Base-by-base conservation (phyloP, 2,888 invertebrate genomes). In the Mythimna pallens region DNA sequence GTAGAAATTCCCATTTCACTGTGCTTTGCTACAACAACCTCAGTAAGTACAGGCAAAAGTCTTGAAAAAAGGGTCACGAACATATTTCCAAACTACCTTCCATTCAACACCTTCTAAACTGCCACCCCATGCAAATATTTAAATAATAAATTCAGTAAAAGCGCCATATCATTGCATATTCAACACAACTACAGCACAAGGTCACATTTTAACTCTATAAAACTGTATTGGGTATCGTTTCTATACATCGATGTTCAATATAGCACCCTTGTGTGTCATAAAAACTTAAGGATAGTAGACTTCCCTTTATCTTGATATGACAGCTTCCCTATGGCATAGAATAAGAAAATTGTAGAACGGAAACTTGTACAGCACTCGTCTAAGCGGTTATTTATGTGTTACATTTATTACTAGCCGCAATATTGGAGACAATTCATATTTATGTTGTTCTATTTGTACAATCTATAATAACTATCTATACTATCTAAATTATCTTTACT, bases 181-280 rank as follows among this genome's bases (percentile, higher is more conserved):
- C 84, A 84, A 65, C 69, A 63, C 59, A 65, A 81, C 74, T 76
- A 65, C 66, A 55, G 20, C 22, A 67, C 70, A 77, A 86, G 82
- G 86, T 86, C 73, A 79, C 83, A 78, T 79, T 83, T 74, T 73
- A 66, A 70, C 68, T 68, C 78, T 66, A 83, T 86, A 86, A 86
- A 86, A 86, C 66, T 76, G 76, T 86, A 85, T 82, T 78, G 85
- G 78, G 68, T 74, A 73, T 43, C 36, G 57, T 73, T 76, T 69
- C 65, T 81, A 78, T 79, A 75, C 65, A 64, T 73, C 76, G 63
- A 80, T 78, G 70, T 82, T 71, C 40, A 59, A 36, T 47, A 78
- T 82, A 65, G 74, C 73, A 70, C 86, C 82, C 83, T 64, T 43
- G 80, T 14, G 77, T n/a, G 55, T 73, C 80, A 76, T 86, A 85